Percentiles rank a stretch among this genome's conserved stretches.
phyloP scores from a whole-genome alignment of 2,113 vertebrate genomes.

The Nycticebus coucang region DNA sequence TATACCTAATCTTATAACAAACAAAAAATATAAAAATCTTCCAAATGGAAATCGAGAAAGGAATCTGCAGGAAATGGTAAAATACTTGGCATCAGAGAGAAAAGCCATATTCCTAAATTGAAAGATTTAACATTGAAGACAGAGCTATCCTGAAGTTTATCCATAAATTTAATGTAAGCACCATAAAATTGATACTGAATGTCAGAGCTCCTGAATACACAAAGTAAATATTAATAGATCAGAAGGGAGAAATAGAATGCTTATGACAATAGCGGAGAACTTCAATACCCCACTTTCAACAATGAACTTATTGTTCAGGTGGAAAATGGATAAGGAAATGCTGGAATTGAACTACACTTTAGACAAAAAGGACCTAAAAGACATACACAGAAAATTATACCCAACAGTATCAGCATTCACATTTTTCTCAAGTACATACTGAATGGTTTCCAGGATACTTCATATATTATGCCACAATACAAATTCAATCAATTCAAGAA shows the following conservation, averaged over 20 bases:
- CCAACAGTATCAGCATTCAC: background rate
- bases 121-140: background rate
- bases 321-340: background rate
- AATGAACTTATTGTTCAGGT: background rate
- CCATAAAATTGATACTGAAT: background rate
- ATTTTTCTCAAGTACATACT: background rate
- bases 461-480: background rate
- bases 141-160: background rate
- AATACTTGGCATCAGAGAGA: background rate
- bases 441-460: background rate
- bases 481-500: background rate
- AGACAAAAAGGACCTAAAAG: background rate
- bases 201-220: background rate
- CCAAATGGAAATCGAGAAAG: background rate
- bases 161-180: background rate
- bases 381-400: background rate
- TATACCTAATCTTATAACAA: background rate
- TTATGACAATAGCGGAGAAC: background rate
- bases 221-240: background rate
- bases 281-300: background rate
- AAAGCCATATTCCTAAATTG: background rate
- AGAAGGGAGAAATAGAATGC: background rate
- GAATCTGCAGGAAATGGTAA: background rate
- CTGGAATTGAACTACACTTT: background rate
- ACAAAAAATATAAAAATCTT: background rate